Conservation (phyloP, 1,140 invertebrate genomes). For the Formica exsecta region DNA sequence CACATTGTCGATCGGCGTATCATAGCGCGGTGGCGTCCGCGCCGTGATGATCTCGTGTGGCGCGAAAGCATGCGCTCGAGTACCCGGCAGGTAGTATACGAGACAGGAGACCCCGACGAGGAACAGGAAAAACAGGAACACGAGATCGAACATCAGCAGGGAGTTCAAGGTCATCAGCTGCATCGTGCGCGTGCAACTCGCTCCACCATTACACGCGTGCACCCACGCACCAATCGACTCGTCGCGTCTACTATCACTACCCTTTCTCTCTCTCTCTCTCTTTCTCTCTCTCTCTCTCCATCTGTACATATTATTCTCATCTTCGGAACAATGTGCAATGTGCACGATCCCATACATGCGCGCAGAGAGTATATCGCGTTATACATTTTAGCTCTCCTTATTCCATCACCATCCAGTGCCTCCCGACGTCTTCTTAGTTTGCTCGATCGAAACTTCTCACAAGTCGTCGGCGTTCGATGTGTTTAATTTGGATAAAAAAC, state of each 20-base stretch:
- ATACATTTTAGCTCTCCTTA: constrained; percentile 34
- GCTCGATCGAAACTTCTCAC: constrained; percentile 9
- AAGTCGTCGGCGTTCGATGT: background rate
- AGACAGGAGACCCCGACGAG: constrained; percentile 93
- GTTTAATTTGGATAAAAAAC: constrained; percentile 1
- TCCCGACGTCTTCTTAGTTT: constrained; percentile 13
- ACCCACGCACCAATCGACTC: constrained; percentile 53
- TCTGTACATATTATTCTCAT: constrained; percentile 16
- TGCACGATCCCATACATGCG: background rate
- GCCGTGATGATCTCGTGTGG: constrained; percentile 83
- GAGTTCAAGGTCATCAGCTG: constrained; percentile 94
- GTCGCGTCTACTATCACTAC: background rate
- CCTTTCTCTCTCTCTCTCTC: background rate
- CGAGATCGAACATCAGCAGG: constrained; percentile 94
- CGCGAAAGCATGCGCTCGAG: constrained; percentile 82
- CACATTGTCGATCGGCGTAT: constrained; percentile 85
- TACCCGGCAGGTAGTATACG: constrained; percentile 91
- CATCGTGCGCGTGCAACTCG: constrained; percentile 87
- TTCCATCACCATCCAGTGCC: constrained; percentile 3
- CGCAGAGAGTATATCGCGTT: background rate
- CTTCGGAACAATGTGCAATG: constrained; percentile 26
- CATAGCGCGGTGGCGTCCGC: constrained; percentile 78
- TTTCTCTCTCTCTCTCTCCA: background rate
- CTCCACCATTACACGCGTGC: constrained; percentile 82
- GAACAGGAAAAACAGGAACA: constrained; percentile 94